These are phyloP conservation scores for Microdon myrmicae DNA, from an alignment of 2,888 invertebrate species.

Conservation along the genomic window DNA sequence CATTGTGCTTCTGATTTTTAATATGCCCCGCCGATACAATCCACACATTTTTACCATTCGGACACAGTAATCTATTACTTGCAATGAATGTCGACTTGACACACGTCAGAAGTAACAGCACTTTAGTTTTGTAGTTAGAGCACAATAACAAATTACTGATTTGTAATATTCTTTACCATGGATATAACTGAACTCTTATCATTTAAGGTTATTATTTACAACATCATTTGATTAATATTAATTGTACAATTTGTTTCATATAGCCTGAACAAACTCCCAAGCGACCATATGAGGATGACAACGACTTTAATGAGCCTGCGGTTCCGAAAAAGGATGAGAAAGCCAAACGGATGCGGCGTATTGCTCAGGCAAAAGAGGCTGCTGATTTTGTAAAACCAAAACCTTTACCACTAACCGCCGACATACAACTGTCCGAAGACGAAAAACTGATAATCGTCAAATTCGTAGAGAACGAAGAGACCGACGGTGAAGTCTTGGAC, in stretches of 20 bases:
- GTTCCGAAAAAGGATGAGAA: slow-evolving; percentile 68
- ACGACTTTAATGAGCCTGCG: slow-evolving; percentile 73
- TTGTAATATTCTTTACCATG: too few relatives aligned
- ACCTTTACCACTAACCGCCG: slow-evolving; percentile 68
- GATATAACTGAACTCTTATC: slow-evolving; percentile 72
- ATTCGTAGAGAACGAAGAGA: slow-evolving; percentile 85
- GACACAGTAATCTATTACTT: too few relatives aligned
- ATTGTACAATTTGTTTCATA: slow-evolving; percentile 42
- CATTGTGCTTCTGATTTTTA: too few relatives aligned
- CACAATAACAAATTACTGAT: too few relatives aligned
- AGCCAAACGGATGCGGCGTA: slow-evolving; percentile 72
- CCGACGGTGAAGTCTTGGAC: slow-evolving; percentile 87
- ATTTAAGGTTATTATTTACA: slow-evolving; percentile 67
- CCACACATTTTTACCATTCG: too few relatives aligned
- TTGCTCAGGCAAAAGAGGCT: slow-evolving; percentile 70
- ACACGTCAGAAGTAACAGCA: too few relatives aligned
- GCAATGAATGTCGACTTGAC: too few relatives aligned
- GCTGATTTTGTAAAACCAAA: slow-evolving; percentile 64
- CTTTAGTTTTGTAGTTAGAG: too few relatives aligned
- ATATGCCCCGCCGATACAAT: too few relatives aligned
- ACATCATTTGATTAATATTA: not conserved
- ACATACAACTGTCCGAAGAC: slow-evolving; percentile 75
- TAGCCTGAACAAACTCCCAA: slow-evolving; percentile 87
- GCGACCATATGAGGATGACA: slow-evolving; percentile 70
- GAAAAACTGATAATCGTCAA: slow-evolving; percentile 83